Conservation (phyloP, 2,797 vertebrate species). For the Astyanax mexicanus region DNA sequence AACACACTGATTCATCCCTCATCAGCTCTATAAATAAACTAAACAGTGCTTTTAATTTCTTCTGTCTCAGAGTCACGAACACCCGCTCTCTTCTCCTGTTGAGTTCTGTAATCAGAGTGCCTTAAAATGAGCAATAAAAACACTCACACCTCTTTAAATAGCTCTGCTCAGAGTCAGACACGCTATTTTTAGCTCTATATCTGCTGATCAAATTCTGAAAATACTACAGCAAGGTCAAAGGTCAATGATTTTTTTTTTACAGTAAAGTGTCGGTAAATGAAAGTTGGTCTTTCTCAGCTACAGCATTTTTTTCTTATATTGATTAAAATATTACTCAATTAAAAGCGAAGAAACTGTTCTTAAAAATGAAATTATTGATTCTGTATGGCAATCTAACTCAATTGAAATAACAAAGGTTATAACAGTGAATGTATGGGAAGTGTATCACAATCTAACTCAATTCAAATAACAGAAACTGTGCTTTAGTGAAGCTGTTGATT, state of each 20-base stretch:
- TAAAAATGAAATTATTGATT: too few species aligned
- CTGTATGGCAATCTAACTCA: too few species aligned
- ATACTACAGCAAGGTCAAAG: background rate
- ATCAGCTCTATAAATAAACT: conserved; percentile 19
- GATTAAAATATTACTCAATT: too few species aligned
- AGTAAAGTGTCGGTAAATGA: background rate
- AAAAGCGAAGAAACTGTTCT: too few species aligned
- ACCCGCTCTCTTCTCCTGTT: background rate
- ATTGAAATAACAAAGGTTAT: too few species aligned
- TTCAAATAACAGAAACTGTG: too few species aligned
- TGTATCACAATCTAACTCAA: too few species aligned
- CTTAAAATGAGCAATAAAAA: background rate
- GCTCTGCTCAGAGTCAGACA: background rate
- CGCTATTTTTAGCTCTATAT: background rate
- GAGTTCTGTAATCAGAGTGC: conserved; percentile 5
- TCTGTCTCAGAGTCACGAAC: background rate
- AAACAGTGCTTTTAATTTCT: conserved; percentile 2
- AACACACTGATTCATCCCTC: background rate
- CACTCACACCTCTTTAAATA: background rate
- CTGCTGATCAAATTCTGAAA: background rate
- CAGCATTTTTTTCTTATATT: too few species aligned
- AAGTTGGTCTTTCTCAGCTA: background rate
- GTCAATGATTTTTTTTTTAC: background rate
- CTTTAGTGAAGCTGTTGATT: too few species aligned
- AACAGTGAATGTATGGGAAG: too few species aligned